These are phyloP conservation scores for Theodoxus fluviatilis DNA, from an alignment of 2,888 invertebrate genomes.

Conservation along the genomic window DNA sequence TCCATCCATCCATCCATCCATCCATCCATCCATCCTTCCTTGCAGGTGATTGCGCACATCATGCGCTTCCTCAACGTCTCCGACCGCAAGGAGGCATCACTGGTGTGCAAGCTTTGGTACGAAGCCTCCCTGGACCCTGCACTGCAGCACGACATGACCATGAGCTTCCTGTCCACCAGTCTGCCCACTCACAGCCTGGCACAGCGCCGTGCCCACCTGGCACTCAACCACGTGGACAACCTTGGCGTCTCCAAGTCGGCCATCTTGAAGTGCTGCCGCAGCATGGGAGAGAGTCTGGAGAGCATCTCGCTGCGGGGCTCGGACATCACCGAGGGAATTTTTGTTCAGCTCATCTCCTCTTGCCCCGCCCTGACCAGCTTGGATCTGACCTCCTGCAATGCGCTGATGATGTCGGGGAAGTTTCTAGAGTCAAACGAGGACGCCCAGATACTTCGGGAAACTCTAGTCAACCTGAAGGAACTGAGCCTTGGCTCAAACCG, in stretches of 20 bases:
- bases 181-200: conserved; percentile 22
- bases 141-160: conserved; percentile 70
- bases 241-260: conserved; percentile 41
- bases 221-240: conserved; percentile 53
- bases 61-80: conserved; percentile 67
- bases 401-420: conserved; percentile 78
- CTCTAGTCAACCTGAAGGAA: conserved; percentile 67
- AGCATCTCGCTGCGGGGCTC: conserved; percentile 56
- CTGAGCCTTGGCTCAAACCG: conserved; percentile 75
- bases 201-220: conserved; percentile 48
- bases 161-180: conserved; percentile 60
- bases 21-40: too few relatives aligned
- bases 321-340: conserved; percentile 55
- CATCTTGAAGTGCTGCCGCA: conserved; percentile 47
- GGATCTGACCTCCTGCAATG: conserved; percentile 74
- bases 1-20: too few relatives aligned
- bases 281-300: conserved; percentile 44
- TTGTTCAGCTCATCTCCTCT: conserved; percentile 50
- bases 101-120: conserved; percentile 75
- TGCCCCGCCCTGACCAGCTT: conserved; percentile 70
- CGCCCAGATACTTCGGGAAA: conserved; percentile 35
- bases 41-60: conserved; percentile 59
- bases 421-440: conserved; percentile 73
- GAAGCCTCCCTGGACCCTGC: conserved; percentile 73
- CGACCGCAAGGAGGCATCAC: conserved; percentile 74